A percentile compares a stretch with the other conserved stretches of the same genome.
Evolutionary conservation across 2,888 invertebrate genomes (phyloP).

Genomic region (Allygus modestus): DNA sequence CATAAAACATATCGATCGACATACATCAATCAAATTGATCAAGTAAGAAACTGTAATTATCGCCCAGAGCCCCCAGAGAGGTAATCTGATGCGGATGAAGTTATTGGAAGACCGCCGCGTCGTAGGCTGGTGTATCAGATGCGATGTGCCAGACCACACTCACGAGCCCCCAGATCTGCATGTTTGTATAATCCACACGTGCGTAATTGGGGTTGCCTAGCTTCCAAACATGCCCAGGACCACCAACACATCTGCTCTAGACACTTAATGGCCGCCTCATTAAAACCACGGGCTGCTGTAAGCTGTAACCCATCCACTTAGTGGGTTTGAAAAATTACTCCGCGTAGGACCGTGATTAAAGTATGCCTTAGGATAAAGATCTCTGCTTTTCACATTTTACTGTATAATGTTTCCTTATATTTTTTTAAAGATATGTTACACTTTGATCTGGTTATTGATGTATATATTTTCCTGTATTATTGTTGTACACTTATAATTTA

Average conservation of each 20-base stretch:
- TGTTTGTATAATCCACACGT: constrained; percentile 13
- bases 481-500: too few species aligned
- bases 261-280: constrained; percentile 1
- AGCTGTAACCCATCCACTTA: neutral
- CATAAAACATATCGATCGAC: too few species aligned
- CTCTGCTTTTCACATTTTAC: neutral
- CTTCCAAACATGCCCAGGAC: neutral
- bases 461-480: too few species aligned
- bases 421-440: too few species aligned
- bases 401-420: too few species aligned
- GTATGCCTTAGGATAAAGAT: neutral
- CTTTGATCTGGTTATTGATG: too few species aligned
- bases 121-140: neutral
- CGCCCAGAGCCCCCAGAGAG: too few species aligned
- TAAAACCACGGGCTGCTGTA: neutral
- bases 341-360: neutral
- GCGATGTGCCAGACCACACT: neutral
- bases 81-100: too few species aligned
- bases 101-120: too few species aligned
- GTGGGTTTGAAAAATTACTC: constrained; percentile 9
- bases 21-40: too few species aligned
- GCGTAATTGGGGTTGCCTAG: constrained; percentile 26
- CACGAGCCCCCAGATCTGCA: neutral
- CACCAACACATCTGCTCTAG: neutral
- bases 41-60: too few species aligned